These are phyloP conservation scores for Rhabdophis nuchalis DNA, from an alignment of 2,797 vertebrate genomes.

Conservation along the genomic window DNA sequence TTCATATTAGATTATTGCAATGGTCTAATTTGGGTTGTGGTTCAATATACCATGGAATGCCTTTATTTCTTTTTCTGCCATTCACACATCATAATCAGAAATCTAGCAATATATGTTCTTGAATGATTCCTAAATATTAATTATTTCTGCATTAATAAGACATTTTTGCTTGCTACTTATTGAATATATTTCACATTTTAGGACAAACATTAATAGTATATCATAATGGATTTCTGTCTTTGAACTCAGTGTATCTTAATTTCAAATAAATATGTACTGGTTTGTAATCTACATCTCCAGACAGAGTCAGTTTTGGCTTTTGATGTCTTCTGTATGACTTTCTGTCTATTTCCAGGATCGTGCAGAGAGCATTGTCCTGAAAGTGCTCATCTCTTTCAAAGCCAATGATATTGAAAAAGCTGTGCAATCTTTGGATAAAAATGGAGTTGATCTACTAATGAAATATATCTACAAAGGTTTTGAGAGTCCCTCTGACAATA, in stretches of 20 bases:
- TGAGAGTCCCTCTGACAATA: slow-evolving; percentile 94
- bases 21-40: neutral
- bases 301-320: neutral
- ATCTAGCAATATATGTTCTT: neutral
- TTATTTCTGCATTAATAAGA: neutral
- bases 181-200: neutral
- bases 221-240: neutral
- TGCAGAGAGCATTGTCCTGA: slow-evolving; percentile 91
- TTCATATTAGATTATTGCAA: neutral
- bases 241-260: neutral
- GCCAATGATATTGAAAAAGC: slow-evolving; percentile 94
- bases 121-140: neutral
- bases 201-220: neutral
- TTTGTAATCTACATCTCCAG: neutral
- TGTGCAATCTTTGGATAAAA: slow-evolving; percentile 93
- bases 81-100: neutral
- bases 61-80: neutral
- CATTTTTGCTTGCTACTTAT: neutral
- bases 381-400: slow-evolving; percentile 96
- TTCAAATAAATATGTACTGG: neutral
- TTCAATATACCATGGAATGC: neutral
- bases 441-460: slow-evolving; percentile 92
- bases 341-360: slow-evolving; percentile 78
- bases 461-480: slow-evolving; percentile 99
- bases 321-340: neutral